Evolutionary conservation across 2,888 invertebrate species (phyloP).

Genomic region (Anarsia innoxiella): DNA sequence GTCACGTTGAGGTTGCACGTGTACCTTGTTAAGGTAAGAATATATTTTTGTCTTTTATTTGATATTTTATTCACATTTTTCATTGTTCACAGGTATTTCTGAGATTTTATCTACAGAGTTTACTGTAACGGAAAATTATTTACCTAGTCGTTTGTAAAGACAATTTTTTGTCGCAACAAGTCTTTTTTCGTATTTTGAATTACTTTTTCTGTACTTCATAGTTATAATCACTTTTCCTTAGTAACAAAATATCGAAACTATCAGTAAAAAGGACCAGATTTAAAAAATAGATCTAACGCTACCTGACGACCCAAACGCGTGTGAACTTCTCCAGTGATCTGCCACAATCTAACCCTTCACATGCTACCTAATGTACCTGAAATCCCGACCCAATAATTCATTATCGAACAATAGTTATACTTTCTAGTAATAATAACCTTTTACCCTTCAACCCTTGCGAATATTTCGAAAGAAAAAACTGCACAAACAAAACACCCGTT

Average conservation of each 20-base stretch:
- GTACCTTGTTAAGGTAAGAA: conserved; percentile 31
- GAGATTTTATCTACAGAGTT: neutral
- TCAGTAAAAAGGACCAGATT: no score
- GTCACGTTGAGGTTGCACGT: conserved; percentile 55
- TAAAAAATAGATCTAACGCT: conserved; percentile 18
- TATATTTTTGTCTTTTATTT: conserved; percentile 24
- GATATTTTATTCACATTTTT: conserved; percentile 24
- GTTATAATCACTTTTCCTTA: no score
- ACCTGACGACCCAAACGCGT: conserved; percentile 60
- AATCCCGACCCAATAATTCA: conserved; percentile 74
- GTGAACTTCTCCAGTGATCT: conserved; percentile 65
- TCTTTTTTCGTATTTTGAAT: conserved; percentile 4
- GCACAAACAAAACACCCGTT: conserved; percentile 74
- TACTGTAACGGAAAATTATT: neutral
- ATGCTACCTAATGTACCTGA: conserved; percentile 71
- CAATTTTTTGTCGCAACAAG: neutral
- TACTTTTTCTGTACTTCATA: neutral
- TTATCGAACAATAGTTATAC: conserved; percentile 67
- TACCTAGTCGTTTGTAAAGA: no score
- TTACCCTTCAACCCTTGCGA: conserved; percentile 65
- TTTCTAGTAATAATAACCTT: conserved; percentile 69
- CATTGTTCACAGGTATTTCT: neutral
- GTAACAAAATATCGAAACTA: no score
- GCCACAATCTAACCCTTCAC: conserved; percentile 66
- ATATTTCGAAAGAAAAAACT: conserved; percentile 40